Conservation (phyloP, 2,113 vertebrate species). For the Pavo muticus region DNA sequence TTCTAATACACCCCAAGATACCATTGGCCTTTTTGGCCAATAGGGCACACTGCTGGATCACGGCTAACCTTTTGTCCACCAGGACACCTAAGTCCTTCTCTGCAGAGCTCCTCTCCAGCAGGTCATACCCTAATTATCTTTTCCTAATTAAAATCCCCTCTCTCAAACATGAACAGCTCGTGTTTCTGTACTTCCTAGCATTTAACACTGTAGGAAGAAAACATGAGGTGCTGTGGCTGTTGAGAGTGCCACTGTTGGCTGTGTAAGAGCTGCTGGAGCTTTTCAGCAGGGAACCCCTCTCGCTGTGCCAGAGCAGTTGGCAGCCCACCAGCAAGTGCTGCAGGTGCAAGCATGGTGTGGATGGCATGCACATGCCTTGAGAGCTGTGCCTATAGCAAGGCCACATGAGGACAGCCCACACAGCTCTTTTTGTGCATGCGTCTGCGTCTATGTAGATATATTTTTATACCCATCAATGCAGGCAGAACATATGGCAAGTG, state of each 20-base stretch:
- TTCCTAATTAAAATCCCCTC: background rate
- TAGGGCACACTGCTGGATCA: no score
- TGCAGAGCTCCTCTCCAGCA: no score
- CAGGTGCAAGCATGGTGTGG: background rate
- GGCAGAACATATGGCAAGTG: slow-evolving; percentile 41
- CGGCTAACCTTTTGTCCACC: no score
- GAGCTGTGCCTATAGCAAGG: background rate
- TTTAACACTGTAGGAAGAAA: background rate
- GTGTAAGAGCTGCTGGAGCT: background rate
- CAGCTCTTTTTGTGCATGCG: background rate
- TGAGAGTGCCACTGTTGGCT: background rate
- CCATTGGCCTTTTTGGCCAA: no score
- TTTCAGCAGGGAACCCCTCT: slow-evolving; percentile 15
- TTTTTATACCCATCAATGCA: slow-evolving; percentile 14
- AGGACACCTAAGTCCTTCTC: no score
- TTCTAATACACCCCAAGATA: no score
- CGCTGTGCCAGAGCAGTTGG: background rate
- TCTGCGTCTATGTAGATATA: background rate
- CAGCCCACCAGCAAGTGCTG: background rate
- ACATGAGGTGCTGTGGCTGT: background rate
- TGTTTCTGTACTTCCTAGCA: background rate
- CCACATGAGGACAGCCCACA: background rate
- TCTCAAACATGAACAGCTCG: background rate
- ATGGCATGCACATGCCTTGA: background rate
- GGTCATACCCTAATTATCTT: no score